Base-by-base conservation (phyloP, 2,113 vertebrate species). In the Nymphicus hollandicus region DNA sequence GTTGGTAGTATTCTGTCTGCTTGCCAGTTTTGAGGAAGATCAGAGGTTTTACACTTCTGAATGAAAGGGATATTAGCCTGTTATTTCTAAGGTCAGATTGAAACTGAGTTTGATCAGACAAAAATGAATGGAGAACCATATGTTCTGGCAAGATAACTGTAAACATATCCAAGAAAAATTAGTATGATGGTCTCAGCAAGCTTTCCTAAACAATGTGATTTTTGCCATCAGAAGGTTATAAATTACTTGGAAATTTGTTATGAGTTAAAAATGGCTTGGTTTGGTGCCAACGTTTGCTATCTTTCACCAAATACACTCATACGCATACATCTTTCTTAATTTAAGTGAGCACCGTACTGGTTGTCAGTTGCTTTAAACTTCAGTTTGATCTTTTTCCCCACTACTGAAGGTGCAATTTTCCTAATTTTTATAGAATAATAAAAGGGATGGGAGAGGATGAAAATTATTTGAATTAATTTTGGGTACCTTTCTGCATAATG, bases 91-190 rank as follows among this genome's bases (percentile, higher is more conserved):
- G 91, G 86, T 92, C 83, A 93, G 93, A 92, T 85, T 81, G 92
- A 53, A 79, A 79, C 52, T 10, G 80, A 46, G 70, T 95, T 96
- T 91, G 86, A 95, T 96, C 95, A 96, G 95, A 97, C 93, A 96
- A 96, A 88, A 65, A 72, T 35, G 93, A 76, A 82, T 49, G 77
- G 92, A 91, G 72, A 93, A 70, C 95, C 83, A 11, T 81, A 41
- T 96, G 93, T 73, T 93, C 91, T 70, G 66, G 37, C n/a, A 85
- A 96, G 96, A 97, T 97, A 96, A 93, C 69, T 87, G 65, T 89
- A 95, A 95, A 96, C 65, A 69, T 58, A 58, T 50, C 63, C 49
- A 41, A 76, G 41, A 72, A 70, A 81, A 95, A 53, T 35, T 49
- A 70, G 49, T 46, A 9, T 33, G 49, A 85, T 77, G 73, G 58